Percentiles rank a stretch among this genome's conserved stretches.
These are phyloP conservation scores for Phoxinus dragarum DNA, from an alignment of 2,797 vertebrate genomes.

Conservation along the genomic window DNA sequence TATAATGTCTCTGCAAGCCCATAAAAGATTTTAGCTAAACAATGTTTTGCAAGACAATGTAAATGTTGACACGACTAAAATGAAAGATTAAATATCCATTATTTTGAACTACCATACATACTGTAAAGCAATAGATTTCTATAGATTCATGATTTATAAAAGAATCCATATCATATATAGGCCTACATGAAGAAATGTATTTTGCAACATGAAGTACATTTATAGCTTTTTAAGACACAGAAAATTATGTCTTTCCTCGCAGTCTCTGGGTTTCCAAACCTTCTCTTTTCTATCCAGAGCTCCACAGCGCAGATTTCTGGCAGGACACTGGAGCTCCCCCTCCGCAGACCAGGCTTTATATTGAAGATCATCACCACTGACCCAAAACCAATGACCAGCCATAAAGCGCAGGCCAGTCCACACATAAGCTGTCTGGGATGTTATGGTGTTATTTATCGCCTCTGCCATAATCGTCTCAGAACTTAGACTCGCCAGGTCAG, in stretches of 20 bases:
- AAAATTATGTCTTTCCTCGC: not conserved
- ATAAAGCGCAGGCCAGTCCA: not conserved
- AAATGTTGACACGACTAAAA: not conserved
- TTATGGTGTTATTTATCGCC: not conserved
- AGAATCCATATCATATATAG: not conserved
- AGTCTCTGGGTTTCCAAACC: not conserved
- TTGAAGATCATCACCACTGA: not conserved
- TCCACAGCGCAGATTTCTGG: not conserved
- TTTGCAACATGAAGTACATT: not conserved
- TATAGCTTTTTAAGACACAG: not conserved
- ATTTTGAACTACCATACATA: not conserved
- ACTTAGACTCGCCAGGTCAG: not conserved
- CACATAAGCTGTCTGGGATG: constrained; percentile 3
- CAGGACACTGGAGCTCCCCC: not conserved
- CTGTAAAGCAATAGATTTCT: not conserved
- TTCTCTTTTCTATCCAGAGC: not conserved
- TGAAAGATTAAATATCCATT: not conserved
- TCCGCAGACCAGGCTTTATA: not conserved
- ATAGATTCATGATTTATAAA: not conserved
- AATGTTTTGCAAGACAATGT: not conserved
- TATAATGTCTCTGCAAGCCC: not conserved
- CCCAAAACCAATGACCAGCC: constrained; percentile 12
- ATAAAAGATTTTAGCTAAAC: not conserved
- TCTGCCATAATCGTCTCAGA: not conserved
- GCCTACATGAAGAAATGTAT: too few species aligned